Evolutionary conservation across 92 coral and sea anemone genomes (phyloP), one percentile per base, ranked within the genome.

Genomic region (Porites rus): DNA sequence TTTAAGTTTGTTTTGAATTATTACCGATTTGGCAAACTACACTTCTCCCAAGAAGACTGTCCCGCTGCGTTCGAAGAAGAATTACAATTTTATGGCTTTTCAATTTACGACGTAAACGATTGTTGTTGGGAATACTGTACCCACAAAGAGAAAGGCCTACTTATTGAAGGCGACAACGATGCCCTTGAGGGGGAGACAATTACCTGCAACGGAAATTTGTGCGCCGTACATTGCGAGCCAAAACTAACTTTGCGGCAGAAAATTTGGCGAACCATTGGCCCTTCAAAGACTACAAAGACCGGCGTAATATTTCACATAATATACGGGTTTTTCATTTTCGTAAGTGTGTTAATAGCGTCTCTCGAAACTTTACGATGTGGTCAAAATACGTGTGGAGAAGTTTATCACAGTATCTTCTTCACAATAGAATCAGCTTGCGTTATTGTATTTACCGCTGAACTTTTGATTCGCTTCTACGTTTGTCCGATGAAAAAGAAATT

Each of bases 11-110:
- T 97, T 74, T 82, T 97, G 87, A 95, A 95, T 79, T 97, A 87
- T 72, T 97, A 95, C 81, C 96, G 98, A 76, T 92, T 86, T 18
- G 99, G 98, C 9, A 97, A 91, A 84, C 91, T 97, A 8, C 99
- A 97, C 74, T 97, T 98, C 43, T 97, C 96, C 11, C 89, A 88
- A 66, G 97, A 96, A 79, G 98, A 95, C 65, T 97, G 99, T 79
- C 98, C 98, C 65, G 89, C 93, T 46, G 99, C 98, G 70, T 97
- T 97, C 74, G 90, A 91, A 69, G 99, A 97, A 68, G 99, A 97
- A 81, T 83, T 97, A 69, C 93, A 92, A 59, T 97, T 95, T 85
- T 97, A 95, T 74, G 99, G 99, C 13, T 89, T 97, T 16, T 96
- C 99, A 10, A 84, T 97, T 24, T 96, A 91, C 84, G 94, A 95